Percentiles rank a stretch among this genome's conserved stretches.
Evolutionary conservation across 2,888 invertebrate genomes (phyloP).

Genomic region (Idaea aversata): DNA sequence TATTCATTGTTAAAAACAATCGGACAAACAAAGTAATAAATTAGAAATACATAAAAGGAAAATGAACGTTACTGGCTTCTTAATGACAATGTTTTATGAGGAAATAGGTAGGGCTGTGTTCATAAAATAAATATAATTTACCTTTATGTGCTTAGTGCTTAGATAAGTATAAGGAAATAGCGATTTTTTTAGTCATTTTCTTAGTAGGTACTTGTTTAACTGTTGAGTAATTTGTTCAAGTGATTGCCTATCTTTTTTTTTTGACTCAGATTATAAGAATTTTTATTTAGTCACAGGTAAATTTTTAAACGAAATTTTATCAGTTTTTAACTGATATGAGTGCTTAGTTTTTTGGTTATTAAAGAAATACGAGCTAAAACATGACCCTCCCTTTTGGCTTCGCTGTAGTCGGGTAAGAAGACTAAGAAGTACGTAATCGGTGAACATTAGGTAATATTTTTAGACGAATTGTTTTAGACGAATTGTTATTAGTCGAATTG

Average conservation of each 20-base stretch:
- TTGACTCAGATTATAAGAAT: neutral
- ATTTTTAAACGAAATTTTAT: too few relatives aligned
- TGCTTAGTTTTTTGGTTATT: too few relatives aligned
- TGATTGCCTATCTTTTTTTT: neutral
- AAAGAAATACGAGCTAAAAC: too few relatives aligned
- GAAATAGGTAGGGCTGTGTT: neutral
- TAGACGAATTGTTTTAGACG: too few relatives aligned
- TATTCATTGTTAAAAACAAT: neutral
- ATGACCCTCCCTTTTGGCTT: too few relatives aligned
- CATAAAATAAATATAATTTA: neutral
- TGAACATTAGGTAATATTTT: too few relatives aligned
- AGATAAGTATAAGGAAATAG: neutral
- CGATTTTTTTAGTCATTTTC: neutral
- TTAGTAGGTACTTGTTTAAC: too few relatives aligned
- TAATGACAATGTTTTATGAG: neutral
- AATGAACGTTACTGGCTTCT: neutral
- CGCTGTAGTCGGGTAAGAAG: too few relatives aligned
- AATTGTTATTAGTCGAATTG: too few relatives aligned
- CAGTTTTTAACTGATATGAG: too few relatives aligned
- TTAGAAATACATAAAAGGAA: neutral
- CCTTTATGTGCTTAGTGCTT: neutral
- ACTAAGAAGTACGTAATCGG: too few relatives aligned
- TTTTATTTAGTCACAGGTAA: neutral
- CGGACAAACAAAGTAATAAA: neutral
- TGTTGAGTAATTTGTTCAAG: neutral